phyloP scores from a whole-genome alignment of 2,888 invertebrate genomes.

The Lithophane socia region DNA sequence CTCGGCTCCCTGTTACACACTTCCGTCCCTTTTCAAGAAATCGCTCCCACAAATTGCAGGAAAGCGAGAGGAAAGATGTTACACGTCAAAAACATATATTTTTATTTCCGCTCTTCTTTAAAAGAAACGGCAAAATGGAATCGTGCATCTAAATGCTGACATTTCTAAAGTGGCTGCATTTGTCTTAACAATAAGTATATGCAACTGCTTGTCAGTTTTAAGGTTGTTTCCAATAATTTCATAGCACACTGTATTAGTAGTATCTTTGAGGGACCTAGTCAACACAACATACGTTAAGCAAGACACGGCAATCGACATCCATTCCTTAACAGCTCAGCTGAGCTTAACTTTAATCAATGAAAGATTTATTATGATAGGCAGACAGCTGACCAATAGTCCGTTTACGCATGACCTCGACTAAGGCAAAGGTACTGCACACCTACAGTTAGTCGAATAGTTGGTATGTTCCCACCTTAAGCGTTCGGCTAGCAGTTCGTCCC shows the following conservation, averaged over 20 bases:
- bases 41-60: too few relatives aligned
- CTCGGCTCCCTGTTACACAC: too few relatives aligned
- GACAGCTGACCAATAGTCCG: slow-evolving; percentile 1
- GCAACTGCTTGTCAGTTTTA: too few relatives aligned
- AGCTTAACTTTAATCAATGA: neutral
- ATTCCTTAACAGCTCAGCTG: neutral
- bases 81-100: neutral
- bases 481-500: slow-evolving; percentile 70
- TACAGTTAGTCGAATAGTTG: slow-evolving; percentile 23
- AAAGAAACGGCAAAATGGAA: neutral
- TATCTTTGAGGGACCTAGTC: too few relatives aligned
- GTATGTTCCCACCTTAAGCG: slow-evolving; percentile 55
- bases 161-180: neutral
- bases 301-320: too few relatives aligned
- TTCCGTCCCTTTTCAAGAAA: too few relatives aligned
- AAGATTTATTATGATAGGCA: neutral
- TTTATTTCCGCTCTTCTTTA: neutral
- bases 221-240: too few relatives aligned
- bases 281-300: too few relatives aligned
- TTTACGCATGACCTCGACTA: slow-evolving; percentile 36
- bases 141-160: neutral
- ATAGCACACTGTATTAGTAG: too few relatives aligned
- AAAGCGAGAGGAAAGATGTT: too few relatives aligned
- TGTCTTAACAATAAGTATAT: too few relatives aligned
- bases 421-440: slow-evolving; percentile 17